phyloP scores from a whole-genome alignment of 2,113 vertebrate genomes.

The Pogonocichla stellata region DNA sequence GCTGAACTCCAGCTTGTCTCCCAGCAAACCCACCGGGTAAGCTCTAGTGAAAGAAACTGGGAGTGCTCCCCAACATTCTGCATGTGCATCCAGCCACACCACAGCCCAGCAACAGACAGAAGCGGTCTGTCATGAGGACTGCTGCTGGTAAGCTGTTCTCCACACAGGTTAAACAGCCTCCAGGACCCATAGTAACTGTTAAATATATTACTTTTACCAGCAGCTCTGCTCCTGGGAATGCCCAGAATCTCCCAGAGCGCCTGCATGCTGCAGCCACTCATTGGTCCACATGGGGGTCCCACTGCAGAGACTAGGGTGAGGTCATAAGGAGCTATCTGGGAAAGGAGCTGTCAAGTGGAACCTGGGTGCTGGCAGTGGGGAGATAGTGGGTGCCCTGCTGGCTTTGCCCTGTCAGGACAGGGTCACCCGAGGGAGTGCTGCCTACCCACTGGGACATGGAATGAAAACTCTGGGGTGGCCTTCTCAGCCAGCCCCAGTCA shows the following conservation, averaged over 20 bases:
- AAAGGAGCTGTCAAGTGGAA: neutral
- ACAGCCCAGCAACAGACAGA: neutral
- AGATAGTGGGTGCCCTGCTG: neutral
- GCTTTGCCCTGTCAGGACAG: accelerated
- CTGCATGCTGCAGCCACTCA: neutral
- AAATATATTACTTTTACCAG: neutral
- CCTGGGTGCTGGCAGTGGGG: neutral
- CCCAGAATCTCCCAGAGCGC: neutral
- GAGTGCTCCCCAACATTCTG: neutral
- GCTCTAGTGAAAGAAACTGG: neutral
- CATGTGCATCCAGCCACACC: neutral
- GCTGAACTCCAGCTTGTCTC: neutral
- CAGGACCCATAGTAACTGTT: neutral
- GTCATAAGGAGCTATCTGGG: accelerated
- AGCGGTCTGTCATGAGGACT: accelerated
- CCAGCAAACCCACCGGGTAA: neutral
- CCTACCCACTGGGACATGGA: accelerated
- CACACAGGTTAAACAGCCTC: neutral
- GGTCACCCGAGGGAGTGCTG: neutral
- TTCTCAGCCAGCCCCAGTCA: neutral
- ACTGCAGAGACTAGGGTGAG: accelerated
- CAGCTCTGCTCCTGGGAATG: neutral
- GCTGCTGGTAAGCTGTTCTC: neutral
- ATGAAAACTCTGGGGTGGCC: neutral
- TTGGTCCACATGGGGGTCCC: accelerated